Base-by-base conservation (phyloP, 2,888 invertebrate species). In the Xestobium rufovillosum region DNA sequence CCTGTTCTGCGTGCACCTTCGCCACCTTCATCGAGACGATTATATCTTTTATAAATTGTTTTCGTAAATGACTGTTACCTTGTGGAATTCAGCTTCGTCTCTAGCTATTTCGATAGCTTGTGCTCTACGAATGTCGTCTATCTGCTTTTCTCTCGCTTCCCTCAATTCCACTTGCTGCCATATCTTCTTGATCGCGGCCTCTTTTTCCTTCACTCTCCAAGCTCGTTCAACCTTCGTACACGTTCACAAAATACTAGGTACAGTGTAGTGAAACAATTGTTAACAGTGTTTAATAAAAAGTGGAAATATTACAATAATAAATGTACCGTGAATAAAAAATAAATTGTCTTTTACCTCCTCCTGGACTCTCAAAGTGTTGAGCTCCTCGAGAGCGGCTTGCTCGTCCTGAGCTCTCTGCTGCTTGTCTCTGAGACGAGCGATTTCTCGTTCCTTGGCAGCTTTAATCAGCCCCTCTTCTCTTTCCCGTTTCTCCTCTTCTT, bases 51-150 rank as follows among this genome's bases (percentile, higher is more conserved):
- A 36, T 13, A 9, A 8, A 36, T 14, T 34, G 6, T 6, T 4
- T 34, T 34, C 4, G 4, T n/a, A 11, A 34, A 34, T 14, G n/a
- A 6, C 9, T 15, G 4, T 26, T 41, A 61, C 61, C 45, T 59
- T 57, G 40, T 53, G 52, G 36, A 62, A 63, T 43, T 61, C 57
- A 36, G 57, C 56, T 34, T 66, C 61, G 28, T 82, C 81, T 27
- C 79, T 71, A 6, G 77, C 75, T 23, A 81, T 72, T 52, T 79
- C 78, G 2, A 79, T 67, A 0, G 81, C 80, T 45, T 80, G 79
- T 44, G 75, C 68, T 13, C 73, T 70, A 45, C 77, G 71, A 14
- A 75, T 59, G 34, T 63, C 60, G 43, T 72, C 69, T 19, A 76
- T 65, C 43, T 70, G 69, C 19, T 64, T 52, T 38, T 67, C 66